Base-by-base conservation (phyloP, 2,888 invertebrate species). In the Drosophila peninsularis region DNA sequence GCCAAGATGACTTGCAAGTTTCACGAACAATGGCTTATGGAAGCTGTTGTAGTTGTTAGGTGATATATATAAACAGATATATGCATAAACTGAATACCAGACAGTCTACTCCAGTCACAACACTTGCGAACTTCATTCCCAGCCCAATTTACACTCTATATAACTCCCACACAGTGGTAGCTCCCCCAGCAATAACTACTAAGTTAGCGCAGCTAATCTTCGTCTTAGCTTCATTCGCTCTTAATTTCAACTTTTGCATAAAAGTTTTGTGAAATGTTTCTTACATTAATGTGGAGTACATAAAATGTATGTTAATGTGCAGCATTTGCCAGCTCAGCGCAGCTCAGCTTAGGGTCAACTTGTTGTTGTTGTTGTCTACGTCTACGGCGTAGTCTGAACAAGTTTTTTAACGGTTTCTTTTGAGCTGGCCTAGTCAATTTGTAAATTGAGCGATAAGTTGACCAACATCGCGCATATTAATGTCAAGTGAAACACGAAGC, bases 221-320 rank as follows among this genome's bases (percentile, higher is more conserved):
- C 52, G 37, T 10, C 11, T 7, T 1, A 6, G 6, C 9, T 14
- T 14, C 1, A 37, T 13, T 6, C 17, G 10, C 19, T 17, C n/a
- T 7, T 27, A 3, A 24, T 52, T 36, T 19, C 4, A 11, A 4
- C 6, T 34, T 62, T 42, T 52, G 19, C 44, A 45, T 27, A 32
- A 64, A 74, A 61, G 39, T 78, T 78, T 74, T 74, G 45, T 67
- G 75, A 70, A 78, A 78, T 78, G 70, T 34, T 24, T 24, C 4
- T 24, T 21, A 62, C 75, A 74, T 78, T 78, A 73, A 73, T 58
- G 60, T 71, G 54, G 42, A 72, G 72, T 71, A 73, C 73, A 49
- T 39, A 10, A 63, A 79, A 72, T 75, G 69, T 82, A 71, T 80
- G 82, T 80, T 80, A 80, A 80, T 80, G 82, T 57, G 45, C 39